A percentile compares a stretch with the other conserved stretches of the same genome.
These are phyloP conservation scores for Cantharis nigra DNA, from an alignment of 2,888 invertebrate species.

Conservation along the genomic window DNA sequence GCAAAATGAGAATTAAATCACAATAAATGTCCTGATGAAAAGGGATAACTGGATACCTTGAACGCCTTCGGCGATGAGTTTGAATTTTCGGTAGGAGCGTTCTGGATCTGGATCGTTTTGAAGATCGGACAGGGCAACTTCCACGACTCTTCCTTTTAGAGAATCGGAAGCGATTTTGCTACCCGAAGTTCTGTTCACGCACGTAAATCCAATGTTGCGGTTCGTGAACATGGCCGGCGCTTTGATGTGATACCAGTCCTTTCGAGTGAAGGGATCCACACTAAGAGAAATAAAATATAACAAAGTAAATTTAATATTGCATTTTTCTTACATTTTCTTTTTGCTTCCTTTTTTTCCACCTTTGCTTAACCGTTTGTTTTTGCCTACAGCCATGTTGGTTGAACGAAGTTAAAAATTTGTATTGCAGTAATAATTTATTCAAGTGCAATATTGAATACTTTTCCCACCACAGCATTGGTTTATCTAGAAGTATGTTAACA, in stretches of 20 bases:
- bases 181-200: conserved; percentile 96
- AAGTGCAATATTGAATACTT: background rate
- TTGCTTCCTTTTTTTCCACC: conserved; percentile 99
- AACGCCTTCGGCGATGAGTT: conserved; percentile 96
- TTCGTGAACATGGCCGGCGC: conserved; percentile 94
- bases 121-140: conserved; percentile 96
- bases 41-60: conserved; percentile 64
- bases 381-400: conserved; percentile 84
- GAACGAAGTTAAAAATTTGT: too few relatives aligned
- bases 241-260: conserved; percentile 87
- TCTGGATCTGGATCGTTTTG: conserved; percentile 96
- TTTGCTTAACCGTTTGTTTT: conserved; percentile 96
- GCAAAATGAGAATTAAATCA: conserved; percentile 7
- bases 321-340: conserved; percentile 95
- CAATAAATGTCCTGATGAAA: background rate
- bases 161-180: conserved; percentile 96
- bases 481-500: background rate
- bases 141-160: conserved; percentile 96
- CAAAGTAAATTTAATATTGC: too few relatives aligned
- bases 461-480: background rate
- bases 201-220: conserved; percentile 96
- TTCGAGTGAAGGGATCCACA: conserved; percentile 98
- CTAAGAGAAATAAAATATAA: conserved; percentile 56
- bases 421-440: too few relatives aligned
- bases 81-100: conserved; percentile 97